These are phyloP conservation scores for Entomyzon cyanotis DNA, from an alignment of 2,113 vertebrate genomes.

Conservation along the genomic window DNA sequence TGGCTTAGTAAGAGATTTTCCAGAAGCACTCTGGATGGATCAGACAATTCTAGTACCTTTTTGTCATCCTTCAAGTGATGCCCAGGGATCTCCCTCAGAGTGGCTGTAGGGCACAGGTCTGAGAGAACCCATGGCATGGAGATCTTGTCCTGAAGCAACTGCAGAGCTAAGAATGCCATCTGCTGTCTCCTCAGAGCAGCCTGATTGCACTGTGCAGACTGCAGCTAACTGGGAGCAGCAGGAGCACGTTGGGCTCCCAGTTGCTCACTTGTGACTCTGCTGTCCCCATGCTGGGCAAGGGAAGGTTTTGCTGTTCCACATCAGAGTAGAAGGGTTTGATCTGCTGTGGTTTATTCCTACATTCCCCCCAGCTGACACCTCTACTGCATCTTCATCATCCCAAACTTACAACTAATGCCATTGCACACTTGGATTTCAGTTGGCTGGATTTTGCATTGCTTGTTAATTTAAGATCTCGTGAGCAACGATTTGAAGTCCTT, in stretches of 20 bases:
- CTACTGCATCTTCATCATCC: neutral
- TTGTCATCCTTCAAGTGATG: neutral
- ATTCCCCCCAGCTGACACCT: neutral
- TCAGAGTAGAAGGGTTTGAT: neutral
- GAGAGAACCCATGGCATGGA: neutral
- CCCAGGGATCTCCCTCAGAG: neutral
- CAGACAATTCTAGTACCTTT: neutral
- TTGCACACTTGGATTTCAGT: neutral
- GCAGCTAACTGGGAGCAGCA: neutral
- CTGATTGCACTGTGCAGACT: neutral
- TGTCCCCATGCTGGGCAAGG: accelerated
- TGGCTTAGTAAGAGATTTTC: neutral
- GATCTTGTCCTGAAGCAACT: neutral
- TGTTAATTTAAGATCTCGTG: neutral
- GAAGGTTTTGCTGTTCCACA: neutral
- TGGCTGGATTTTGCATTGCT: neutral
- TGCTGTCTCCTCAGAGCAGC: neutral
- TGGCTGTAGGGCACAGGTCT: neutral
- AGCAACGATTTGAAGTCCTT: neutral
- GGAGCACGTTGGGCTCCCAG: neutral
- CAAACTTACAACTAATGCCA: neutral
- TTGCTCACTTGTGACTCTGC: neutral
- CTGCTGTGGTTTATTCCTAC: neutral
- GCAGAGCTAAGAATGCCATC: neutral
- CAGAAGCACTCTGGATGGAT: neutral